phyloP scores from a whole-genome alignment of 2,888 invertebrate species.

The Panorpa germanica region DNA sequence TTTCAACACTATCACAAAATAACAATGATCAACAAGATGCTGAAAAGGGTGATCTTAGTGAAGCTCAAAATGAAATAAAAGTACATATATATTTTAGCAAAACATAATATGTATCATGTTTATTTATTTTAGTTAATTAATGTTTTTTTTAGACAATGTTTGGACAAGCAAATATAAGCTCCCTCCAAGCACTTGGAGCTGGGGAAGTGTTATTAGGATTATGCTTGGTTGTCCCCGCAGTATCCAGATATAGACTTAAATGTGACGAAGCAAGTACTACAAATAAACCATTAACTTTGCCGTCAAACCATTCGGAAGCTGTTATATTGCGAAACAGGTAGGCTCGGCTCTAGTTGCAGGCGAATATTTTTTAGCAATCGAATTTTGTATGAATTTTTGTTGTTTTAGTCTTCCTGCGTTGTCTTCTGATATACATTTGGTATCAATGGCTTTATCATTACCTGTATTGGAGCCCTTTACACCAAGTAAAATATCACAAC shows the following conservation, averaged over 20 bases:
- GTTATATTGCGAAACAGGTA: slow-evolving; percentile 1
- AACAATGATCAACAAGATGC: too few species aligned
- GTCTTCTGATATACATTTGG: slow-evolving; percentile 67
- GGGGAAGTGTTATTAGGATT: slow-evolving; percentile 66
- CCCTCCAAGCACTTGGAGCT: slow-evolving; percentile 63
- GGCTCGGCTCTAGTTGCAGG: background rate
- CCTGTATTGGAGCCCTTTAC: slow-evolving; percentile 80
- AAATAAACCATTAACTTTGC: background rate
- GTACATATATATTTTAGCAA: too few species aligned
- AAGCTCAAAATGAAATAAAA: too few species aligned
- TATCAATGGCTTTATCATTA: slow-evolving; percentile 64
- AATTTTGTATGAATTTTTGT: too few species aligned
- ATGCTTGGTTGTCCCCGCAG: slow-evolving; percentile 53
- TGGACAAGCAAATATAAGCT: slow-evolving; percentile 54
- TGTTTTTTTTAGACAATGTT: slow-evolving; percentile 46
- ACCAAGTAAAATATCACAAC: slow-evolving; percentile 59
- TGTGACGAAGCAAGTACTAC: slow-evolving; percentile 21
- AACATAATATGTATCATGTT: too few species aligned
- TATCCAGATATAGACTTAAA: slow-evolving; percentile 32
- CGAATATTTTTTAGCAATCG: too few species aligned
- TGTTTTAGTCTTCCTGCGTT: slow-evolving; percentile 50
- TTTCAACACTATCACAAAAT: too few species aligned
- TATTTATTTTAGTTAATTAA: slow-evolving; percentile 8
- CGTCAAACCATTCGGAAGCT: background rate
- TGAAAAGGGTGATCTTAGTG: too few species aligned